Base-by-base conservation (phyloP, 2,888 invertebrate species). In the Ischnus inquisitorius region DNA sequence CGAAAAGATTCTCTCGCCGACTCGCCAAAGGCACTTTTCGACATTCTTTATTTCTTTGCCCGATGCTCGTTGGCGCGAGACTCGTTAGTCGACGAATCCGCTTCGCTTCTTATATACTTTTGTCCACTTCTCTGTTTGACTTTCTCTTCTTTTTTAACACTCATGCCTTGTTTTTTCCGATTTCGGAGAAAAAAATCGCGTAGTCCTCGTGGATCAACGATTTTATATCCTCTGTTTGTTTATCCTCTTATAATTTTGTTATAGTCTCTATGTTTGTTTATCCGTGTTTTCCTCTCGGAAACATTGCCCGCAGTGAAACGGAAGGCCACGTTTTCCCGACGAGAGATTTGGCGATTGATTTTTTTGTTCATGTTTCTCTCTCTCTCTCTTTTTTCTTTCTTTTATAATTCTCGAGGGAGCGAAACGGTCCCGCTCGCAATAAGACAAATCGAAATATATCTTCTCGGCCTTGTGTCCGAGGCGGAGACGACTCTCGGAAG, bases 61-160 rank as follows among this genome's bases (percentile, higher is more conserved):
- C 43, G 57, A 41, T 39, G 43, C 22, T 12, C 22, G 22, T 57
- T 4, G 72, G 43, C 60, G 43, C 60, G 72, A 57, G 16, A 28
- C 60, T 72, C 72, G 60, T 72, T 72, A 72, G 60, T 51, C 72
- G 72, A 57, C 57, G 57, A 28, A 16, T 43, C 57, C 57, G 22
- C 57, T 57, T 34, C 57, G 19, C 57, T 71, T 54, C 54, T 41
- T 43, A 34, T 34, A 34, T n/a, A 12, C 22, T 57, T 39, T 39
- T 4, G 10, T 22, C 19, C 54, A 28, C 43, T 28, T 60, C 43
- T 60, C 41, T 43, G n/a, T n/a, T 25, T 3, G 22, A 34, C 25
- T 25, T 12, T 57, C 3, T 4, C 14, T 28, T 57, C 12, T n/a
- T 57, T 22, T 25, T 25, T 14, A 6, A 10, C 19, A 22, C 57